Evolutionary conservation across 2,797 vertebrate genomes (phyloP), one percentile per base, ranked within the genome.

Genomic region (Propithecus deckenii): DNA sequence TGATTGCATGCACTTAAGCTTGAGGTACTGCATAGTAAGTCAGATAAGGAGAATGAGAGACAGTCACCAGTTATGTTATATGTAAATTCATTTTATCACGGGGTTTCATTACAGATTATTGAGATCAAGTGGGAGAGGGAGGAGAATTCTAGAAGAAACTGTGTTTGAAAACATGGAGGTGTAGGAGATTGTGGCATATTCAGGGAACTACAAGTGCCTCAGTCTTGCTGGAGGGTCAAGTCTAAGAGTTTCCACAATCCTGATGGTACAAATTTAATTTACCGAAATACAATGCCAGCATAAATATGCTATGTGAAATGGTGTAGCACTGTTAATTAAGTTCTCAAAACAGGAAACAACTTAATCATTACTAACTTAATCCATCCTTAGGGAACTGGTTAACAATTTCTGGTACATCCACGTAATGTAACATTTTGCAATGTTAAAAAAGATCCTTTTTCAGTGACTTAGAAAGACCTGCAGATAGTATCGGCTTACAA

Each of bases 401-500:
- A 50, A 65, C 81, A 93, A 59, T 12, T 41, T 81, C 10, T 57
- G 15, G 7, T 55, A n/a, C 30, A 71, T 55, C 9, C 8, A 69
- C 25, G 48, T n/a, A 85, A 90, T 25, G 28, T 11, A 41, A 41
- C 2, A 89, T 74, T 80, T 48, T 59, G 20, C 10, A 57, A 32
- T 10, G 30, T 72, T 75, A 67, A 43, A 88, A 88, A 85, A 43
- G 43, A 23, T 38, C 32, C 86, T 38, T 84, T 93, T 94, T 43
- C 63, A 41, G 32, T 78, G 12, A 74, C n/a, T 38, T 57, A 88
- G 80, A 91, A 79, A 80, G 59, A 61, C 22, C 23, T 76, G 57
- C 17, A 25, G 74, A 74, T 28, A 41, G 2, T 43, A n/a, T n/a
- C 59, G 17, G 14, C 9, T 69, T 80, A 59, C 25, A 81, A 72